phyloP scores from a whole-genome alignment of 2,113 vertebrate species.

The Oryzias curvinotus region DNA sequence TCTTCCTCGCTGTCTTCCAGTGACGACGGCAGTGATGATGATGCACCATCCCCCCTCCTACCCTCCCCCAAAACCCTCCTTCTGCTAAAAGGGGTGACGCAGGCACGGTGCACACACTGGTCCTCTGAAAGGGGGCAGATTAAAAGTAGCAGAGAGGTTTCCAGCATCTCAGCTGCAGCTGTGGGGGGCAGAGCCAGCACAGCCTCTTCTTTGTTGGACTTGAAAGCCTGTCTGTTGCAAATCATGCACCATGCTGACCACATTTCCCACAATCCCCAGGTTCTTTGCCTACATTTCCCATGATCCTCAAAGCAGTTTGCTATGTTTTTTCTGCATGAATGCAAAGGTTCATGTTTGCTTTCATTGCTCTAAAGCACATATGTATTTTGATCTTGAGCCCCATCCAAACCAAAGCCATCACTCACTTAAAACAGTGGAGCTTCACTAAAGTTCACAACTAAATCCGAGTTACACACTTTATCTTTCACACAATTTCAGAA shows the following conservation, averaged over 20 bases:
- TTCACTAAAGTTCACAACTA: no score
- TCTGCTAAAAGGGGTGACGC: slow-evolving; percentile 82
- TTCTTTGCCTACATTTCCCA: slow-evolving; percentile 27
- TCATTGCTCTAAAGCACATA: no score
- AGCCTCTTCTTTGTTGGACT: background rate
- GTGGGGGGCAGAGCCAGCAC: background rate
- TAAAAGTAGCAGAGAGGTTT: slow-evolving; percentile 37
- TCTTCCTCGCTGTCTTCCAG: slow-evolving; percentile 56
- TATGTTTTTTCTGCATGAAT: background rate
- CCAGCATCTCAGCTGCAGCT: background rate
- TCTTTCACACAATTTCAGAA: no score
- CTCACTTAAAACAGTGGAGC: no score
- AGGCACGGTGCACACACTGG: slow-evolving; percentile 57
- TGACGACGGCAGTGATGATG: slow-evolving; percentile 63
- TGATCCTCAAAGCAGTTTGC: slow-evolving; percentile 19
- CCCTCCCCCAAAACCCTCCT: slow-evolving; percentile 55
- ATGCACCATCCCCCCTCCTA: slow-evolving; percentile 57
- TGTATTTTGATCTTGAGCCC: no score
- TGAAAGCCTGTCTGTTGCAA: background rate
- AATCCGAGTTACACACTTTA: no score
- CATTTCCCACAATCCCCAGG: slow-evolving; percentile 43
- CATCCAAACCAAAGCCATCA: no score
- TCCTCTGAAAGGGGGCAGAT: slow-evolving; percentile 60
- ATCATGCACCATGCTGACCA: slow-evolving; percentile 20
- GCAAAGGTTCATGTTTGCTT: no score